Evolutionary conservation across 1,140 invertebrate genomes (phyloP).

Genomic region (Atta texana): DNA sequence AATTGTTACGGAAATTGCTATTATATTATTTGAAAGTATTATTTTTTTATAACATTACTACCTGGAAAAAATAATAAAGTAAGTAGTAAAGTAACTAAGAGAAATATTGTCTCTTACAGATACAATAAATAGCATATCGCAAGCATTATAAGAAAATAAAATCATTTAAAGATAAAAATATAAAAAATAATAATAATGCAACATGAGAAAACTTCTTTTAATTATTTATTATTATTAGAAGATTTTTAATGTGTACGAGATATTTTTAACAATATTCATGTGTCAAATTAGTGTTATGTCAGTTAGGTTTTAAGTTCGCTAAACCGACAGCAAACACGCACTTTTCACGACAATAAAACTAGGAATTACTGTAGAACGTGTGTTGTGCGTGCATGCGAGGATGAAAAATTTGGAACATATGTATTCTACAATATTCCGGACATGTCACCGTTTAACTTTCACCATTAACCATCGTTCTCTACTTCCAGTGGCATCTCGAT

Average conservation of each 20-base stretch:
- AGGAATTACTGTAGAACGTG: slow-evolving; percentile 29
- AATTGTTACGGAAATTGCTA: background rate
- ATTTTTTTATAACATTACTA: background rate
- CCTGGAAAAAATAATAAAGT: background rate
- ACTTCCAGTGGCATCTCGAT: slow-evolving; percentile 31
- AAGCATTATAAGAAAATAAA: background rate
- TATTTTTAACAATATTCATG: background rate
- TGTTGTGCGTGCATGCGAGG: background rate
- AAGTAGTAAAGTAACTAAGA: background rate
- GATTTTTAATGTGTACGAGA: background rate
- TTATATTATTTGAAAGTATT: background rate
- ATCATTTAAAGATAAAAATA: background rate
- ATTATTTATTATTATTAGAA: slow-evolving; percentile 19
- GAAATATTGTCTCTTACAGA: background rate
- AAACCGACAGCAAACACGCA: slow-evolving; percentile 27
- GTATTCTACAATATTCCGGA: slow-evolving; percentile 33
- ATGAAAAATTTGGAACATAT: slow-evolving; percentile 31
- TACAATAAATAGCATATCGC: background rate
- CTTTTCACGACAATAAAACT: slow-evolving; percentile 52
- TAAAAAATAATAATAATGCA: background rate
- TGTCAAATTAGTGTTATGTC: slow-evolving; percentile 26
- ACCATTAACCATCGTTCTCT: slow-evolving; percentile 42
- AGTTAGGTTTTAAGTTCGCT: slow-evolving; percentile 35
- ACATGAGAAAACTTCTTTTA: background rate
- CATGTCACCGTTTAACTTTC: slow-evolving; percentile 38